A percentile compares a stretch with the other conserved stretches of the same genome.
These are phyloP conservation scores for Antheraea pernyi DNA, from an alignment of 1,140 invertebrate genomes.

Conservation along the genomic window DNA sequence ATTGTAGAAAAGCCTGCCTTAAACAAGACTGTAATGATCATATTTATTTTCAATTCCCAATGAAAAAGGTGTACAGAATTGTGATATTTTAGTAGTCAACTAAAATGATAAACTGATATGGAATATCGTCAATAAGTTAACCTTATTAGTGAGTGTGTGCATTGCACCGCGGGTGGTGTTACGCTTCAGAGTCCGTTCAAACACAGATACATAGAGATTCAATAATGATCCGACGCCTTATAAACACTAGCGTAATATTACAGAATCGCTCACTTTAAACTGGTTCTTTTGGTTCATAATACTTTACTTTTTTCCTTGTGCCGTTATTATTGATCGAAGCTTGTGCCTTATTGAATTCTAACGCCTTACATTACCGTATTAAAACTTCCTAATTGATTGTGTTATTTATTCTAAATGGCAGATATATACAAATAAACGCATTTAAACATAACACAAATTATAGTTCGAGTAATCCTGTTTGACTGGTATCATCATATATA, in stretches of 20 bases:
- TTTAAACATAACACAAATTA: not conserved
- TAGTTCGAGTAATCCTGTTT: too few species aligned
- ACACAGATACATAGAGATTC: slow-evolving; percentile 17
- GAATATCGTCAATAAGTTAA: slow-evolving; percentile 49
- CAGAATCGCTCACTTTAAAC: slow-evolving; percentile 24
- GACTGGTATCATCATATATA: too few species aligned
- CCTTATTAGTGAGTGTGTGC: slow-evolving; percentile 41
- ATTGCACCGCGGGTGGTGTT: slow-evolving; percentile 31
- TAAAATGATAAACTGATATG: slow-evolving; percentile 39
- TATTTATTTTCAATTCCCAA: slow-evolving; percentile 4
- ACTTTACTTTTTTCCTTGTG: slow-evolving; percentile 15
- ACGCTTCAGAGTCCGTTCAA: slow-evolving; percentile 16
- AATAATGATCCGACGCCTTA: slow-evolving; percentile 20
- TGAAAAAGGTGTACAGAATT: slow-evolving; percentile 16
- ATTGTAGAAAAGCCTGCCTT: not conserved
- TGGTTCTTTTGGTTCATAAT: slow-evolving; percentile 25
- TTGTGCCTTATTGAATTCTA: slow-evolving; percentile 24
- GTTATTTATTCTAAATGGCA: slow-evolving; percentile 5
- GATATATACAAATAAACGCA: not conserved
- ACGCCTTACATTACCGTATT: slow-evolving; percentile 9
- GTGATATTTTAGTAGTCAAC: slow-evolving; percentile 27
- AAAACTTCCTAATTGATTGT: slow-evolving; percentile 21
- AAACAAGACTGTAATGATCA: not conserved
- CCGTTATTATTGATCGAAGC: too few species aligned
- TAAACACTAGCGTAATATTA: slow-evolving; percentile 25